These are phyloP conservation scores for Dasyurus viverrinus DNA, from an alignment of 2,113 vertebrate genomes.

Conservation along the genomic window DNA sequence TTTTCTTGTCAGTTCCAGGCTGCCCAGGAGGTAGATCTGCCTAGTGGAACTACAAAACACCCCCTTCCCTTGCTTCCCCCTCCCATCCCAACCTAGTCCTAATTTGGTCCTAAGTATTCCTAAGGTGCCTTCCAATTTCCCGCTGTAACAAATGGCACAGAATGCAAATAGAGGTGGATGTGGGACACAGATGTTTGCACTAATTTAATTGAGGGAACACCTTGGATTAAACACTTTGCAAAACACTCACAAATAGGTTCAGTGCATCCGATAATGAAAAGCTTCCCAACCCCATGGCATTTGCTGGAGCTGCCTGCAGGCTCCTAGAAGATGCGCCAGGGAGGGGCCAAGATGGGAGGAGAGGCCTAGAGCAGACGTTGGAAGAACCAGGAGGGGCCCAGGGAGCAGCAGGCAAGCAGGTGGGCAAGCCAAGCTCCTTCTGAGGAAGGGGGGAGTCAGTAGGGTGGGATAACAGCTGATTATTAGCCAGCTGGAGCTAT, in stretches of 20 bases:
- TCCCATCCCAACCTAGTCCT: conserved; percentile 60
- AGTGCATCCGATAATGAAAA: conserved; percentile 79
- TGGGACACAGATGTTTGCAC: conserved; percentile 81
- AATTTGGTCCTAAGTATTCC: conserved; percentile 78
- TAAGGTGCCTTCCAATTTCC: conserved; percentile 79
- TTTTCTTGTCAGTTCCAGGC: not conserved
- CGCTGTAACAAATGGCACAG: conserved; percentile 77
- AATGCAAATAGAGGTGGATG: conserved; percentile 81
- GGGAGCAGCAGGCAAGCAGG: conserved; percentile 20
- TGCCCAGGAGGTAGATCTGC: not conserved
- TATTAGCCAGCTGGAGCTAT: conserved; percentile 38
- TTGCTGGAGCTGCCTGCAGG: conserved; percentile 67
- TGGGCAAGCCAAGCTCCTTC: not conserved
- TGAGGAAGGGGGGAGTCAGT: not conserved
- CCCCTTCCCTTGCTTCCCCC: not conserved
- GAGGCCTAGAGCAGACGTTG: conserved; percentile 22
- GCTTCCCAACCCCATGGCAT: conserved; percentile 75
- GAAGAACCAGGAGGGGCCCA: not conserved
- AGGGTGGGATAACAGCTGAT: conserved; percentile 30
- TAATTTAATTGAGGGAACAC: conserved; percentile 82
- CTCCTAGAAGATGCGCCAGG: conserved; percentile 25
- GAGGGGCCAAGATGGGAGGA: not conserved
- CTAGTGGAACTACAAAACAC: conserved; percentile 31
- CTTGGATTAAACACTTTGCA: conserved; percentile 81
- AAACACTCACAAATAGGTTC: conserved; percentile 80